Base-by-base conservation (phyloP, 2,113 vertebrate genomes). In the Calyptomena viridis region DNA sequence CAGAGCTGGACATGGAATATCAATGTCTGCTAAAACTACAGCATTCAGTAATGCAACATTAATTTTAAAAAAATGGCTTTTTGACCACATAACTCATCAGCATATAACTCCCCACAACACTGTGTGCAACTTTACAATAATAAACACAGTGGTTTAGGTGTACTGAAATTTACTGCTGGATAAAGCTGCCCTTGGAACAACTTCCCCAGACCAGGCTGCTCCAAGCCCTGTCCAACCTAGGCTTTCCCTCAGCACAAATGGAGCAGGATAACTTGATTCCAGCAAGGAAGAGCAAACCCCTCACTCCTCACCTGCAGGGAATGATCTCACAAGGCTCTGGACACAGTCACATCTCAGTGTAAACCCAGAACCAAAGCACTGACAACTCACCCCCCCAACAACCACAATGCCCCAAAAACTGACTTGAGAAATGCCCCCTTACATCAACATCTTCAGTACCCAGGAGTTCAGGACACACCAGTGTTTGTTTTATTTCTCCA, bases 401-500 rank as follows among this genome's bases (percentile, higher is more conserved):
- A 42, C 17, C 49, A n/a, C 28, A 37, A 9, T 0, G 1, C 60
- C 68, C 73, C 1, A 14, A 85, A 67, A 42, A 2, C 59, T 63
- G 52, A 86, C n/a, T 46, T 6, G 33, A 81, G 68, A 89, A 86
- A 89, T 2, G 3, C 56, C 93, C 69, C 86, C 94, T 68, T 25
- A 78, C n/a, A 27, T 50, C 90, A 97, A 90, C 47, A 44, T 59
- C 76, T 81, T 71, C 1, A 63, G 86, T 25, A 42, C 80, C 86
- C 9, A 56, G 52, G 76, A 31, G 83, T 7, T 92, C 89, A 40
- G 68, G 56, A 94, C 3, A 80, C 80, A 89, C 4, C 76, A 47
- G 22, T 78, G 94, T 96, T 95, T 95, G 96, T 96, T 96, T 97
- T 90, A 95, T 88, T 94, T 93, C 91, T 87, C 52, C 86, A 93